These are phyloP conservation scores for Pocillopora grandis DNA, from an alignment of 92 coral and sea anemone genomes.

Conservation along the genomic window DNA sequence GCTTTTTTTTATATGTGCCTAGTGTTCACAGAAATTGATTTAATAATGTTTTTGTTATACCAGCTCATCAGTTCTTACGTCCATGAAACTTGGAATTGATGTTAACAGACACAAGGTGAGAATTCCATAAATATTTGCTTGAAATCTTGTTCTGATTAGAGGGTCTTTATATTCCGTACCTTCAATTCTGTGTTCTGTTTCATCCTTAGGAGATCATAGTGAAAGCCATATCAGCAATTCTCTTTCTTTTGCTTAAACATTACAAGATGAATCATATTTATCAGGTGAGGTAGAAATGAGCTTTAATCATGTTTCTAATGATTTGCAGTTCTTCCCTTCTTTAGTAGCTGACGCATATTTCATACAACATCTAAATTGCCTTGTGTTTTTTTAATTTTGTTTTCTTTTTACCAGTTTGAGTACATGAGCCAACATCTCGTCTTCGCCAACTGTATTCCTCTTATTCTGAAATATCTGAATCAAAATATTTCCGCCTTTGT, in stretches of 20 bases:
- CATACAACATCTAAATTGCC: neutral
- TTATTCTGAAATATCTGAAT: slow-evolving; percentile 91
- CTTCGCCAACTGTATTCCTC: slow-evolving; percentile 97
- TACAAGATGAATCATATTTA: slow-evolving; percentile 89
- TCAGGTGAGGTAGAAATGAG: slow-evolving; percentile 56
- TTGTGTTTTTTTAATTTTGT: neutral
- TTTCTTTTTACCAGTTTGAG: slow-evolving; percentile 73
- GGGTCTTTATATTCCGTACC: neutral
- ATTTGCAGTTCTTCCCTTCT: neutral
- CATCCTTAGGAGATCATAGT: slow-evolving; percentile 84
- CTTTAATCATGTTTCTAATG: neutral
- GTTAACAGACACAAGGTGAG: slow-evolving; percentile 94
- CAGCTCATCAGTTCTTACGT: slow-evolving; percentile 92
- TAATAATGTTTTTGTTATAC: neutral
- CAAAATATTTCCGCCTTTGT: slow-evolving; percentile 94
- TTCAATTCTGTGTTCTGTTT: neutral
- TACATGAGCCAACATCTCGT: slow-evolving; percentile 97
- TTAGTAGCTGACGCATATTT: too few relatives aligned
- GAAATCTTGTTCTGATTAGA: neutral
- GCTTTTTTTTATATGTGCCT: too few relatives aligned
- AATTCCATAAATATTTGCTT: neutral
- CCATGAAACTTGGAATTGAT: slow-evolving; percentile 98
- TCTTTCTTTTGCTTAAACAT: slow-evolving; percentile 90
- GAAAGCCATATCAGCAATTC: slow-evolving; percentile 88
- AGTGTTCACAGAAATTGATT: neutral